phyloP scores from a whole-genome alignment of 2,888 invertebrate species.

The Sialis fuliginosa region DNA sequence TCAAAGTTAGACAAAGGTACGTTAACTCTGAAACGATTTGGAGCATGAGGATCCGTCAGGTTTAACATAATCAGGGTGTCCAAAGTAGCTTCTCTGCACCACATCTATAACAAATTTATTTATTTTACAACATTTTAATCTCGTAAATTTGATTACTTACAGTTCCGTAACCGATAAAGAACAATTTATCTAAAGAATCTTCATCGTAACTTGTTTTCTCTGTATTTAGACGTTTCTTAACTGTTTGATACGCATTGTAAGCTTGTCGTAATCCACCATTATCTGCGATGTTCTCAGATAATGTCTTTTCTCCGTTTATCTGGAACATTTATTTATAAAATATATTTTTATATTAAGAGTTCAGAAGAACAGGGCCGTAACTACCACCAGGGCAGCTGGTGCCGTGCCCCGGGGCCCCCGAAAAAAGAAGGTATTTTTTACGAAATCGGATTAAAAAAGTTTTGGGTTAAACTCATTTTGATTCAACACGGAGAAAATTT shows the following conservation, averaged over 20 bases:
- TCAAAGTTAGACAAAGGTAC: conserved; percentile 23
- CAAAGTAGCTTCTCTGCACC: conserved; percentile 19
- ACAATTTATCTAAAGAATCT: conserved; percentile 21
- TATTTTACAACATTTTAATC: too few relatives aligned
- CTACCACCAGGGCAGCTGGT: too few relatives aligned
- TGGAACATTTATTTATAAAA: conserved; percentile 14
- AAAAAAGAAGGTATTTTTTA: too few relatives aligned
- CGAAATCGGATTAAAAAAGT: too few relatives aligned
- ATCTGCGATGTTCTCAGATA: conserved; percentile 27
- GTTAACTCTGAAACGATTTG: conserved; percentile 20
- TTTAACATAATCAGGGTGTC: conserved; percentile 14
- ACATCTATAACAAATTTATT: conserved; percentile 17
- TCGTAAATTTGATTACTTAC: conserved; percentile 13
- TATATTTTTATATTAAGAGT: too few relatives aligned
- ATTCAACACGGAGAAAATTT: too few relatives aligned
- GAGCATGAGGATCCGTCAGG: conserved; percentile 13
- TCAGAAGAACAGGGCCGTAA: too few relatives aligned
- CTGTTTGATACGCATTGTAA: conserved; percentile 18
- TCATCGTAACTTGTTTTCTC: conserved; percentile 6
- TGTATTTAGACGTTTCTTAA: conserved; percentile 6
- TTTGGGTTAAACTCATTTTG: too few relatives aligned
- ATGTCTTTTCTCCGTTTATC: conserved; percentile 30
- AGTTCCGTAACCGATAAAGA: conserved; percentile 24
- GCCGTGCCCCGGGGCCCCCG: too few relatives aligned
- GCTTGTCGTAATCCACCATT: conserved; percentile 24